Conservation (phyloP, 2,797 vertebrate species). For the Melanotaenia pygmaea region DNA sequence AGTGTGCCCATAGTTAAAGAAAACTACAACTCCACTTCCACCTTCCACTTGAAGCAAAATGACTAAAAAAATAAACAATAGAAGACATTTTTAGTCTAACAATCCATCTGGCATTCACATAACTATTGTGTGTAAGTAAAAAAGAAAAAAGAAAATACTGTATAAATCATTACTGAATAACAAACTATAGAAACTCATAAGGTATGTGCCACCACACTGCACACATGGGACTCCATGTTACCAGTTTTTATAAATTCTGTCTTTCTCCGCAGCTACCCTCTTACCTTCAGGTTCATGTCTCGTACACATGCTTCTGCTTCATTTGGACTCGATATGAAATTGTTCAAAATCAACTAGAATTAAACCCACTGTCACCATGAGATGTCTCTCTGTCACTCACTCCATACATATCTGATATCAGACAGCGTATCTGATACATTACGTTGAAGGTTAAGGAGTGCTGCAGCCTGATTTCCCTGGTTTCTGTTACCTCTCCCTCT, state of each 20-base stretch:
- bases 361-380: background rate
- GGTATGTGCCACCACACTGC: background rate
- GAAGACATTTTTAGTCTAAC: background rate
- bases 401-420: slow-evolving; percentile 14
- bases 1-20: background rate
- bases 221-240: background rate
- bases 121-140: background rate
- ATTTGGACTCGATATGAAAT: background rate
- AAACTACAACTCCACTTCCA: background rate
- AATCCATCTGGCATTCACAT: background rate
- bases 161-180: background rate
- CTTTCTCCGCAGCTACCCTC: background rate
- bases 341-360: background rate
- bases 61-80: background rate
- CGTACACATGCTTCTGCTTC: slow-evolving; percentile 18
- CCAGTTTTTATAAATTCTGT: slow-evolving; percentile 13
- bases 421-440: slow-evolving; percentile 24
- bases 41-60: background rate
- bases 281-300: slow-evolving; percentile 6
- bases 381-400: background rate
- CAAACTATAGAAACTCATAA: background rate
- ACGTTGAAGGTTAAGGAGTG: slow-evolving; percentile 16
- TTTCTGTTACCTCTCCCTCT: background rate
- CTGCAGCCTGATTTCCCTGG: slow-evolving; percentile 20
- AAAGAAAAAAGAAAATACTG: no score